Evolutionary conservation across 2,113 vertebrate genomes (phyloP), one percentile per base, ranked within the genome.

Genomic region (Thermophis baileyi): DNA sequence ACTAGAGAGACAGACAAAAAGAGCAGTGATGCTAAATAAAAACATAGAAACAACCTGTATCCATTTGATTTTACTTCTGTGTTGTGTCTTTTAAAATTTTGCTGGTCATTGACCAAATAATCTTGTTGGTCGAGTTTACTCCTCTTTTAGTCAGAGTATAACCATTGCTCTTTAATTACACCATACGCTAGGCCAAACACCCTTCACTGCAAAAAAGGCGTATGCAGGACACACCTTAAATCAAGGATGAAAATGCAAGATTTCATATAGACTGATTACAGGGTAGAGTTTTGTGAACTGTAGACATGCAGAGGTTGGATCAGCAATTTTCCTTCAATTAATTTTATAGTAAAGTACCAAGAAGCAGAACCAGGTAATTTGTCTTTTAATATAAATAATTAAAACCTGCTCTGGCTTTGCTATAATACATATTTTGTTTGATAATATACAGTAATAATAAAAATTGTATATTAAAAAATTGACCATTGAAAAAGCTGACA

Each of bases 331-430:
- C 35, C 50, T 85, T 54, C 50, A 54, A 27, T 54, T 53, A 4
- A 85, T 7, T 27, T 57, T 47, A 85, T 25, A 30, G 47, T n/a
- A 63, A 90, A 27, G 63, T 12, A 53, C 4, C n/a, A 53, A 85
- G n/a, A 74, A 16, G 69, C 16, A 53, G 69, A 20, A 81, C 16
- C 55, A 49, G 47, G 25, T 81, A 35, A 10, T 81, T 81, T 44
- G 44, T 51, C 20, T 81, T 89, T 90, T 24, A 90, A 90, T 90
- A 90, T 9, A 97, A 93, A 92, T 95, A 22, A 85, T n/a, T 12
- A 89, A 4, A 0, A 6, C 8, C 44, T 69, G 20, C 85, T 89
- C 6, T 53, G 30, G 3, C 8, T 1, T 4, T 0, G 93, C 94
- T 89, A 16, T 44, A 91, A 94, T 94, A 95, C 94, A 95, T 94